phyloP scores from a whole-genome alignment of 2,797 vertebrate species.

The Enoplosus armatus region DNA sequence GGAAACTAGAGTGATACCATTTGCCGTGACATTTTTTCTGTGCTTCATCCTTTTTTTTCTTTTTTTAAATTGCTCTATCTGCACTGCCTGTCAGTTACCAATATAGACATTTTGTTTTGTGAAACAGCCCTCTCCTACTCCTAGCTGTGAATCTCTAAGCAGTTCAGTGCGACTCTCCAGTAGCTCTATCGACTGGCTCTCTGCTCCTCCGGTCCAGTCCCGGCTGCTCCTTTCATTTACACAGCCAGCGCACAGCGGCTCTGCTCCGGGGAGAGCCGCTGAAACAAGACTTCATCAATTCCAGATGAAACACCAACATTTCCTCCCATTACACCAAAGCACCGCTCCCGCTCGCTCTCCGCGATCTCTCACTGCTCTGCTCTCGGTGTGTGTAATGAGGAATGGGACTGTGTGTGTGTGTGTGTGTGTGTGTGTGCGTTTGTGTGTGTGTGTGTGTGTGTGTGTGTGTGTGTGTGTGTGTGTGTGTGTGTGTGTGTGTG shows the following conservation, averaged over 20 bases:
- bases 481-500: conserved; percentile 41
- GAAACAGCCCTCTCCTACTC: conserved; percentile 44
- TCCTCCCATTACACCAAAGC: conserved; percentile 85
- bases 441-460: conserved; percentile 52
- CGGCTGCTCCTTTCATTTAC: conserved; percentile 79
- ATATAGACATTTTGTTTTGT: conserved; percentile 53
- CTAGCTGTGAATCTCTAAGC: conserved; percentile 56
- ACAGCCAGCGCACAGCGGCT: conserved; percentile 71
- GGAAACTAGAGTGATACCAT: conserved; percentile 15
- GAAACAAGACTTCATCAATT: conserved; percentile 89
- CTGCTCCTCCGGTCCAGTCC: conserved; percentile 68
- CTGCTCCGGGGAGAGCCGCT: conserved; percentile 80
- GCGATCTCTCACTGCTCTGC: conserved; percentile 75
- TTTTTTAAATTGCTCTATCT: conserved; percentile 24
- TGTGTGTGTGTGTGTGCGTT: conserved; percentile 39
- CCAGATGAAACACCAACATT: conserved; percentile 89
- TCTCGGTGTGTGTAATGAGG: conserved; percentile 79
- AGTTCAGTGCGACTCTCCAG: conserved; percentile 67
- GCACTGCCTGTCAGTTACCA: conserved; percentile 34
- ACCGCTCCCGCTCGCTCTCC: conserved; percentile 72
- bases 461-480: too few relatives aligned
- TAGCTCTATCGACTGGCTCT: conserved; percentile 73
- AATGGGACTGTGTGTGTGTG: conserved; percentile 66
- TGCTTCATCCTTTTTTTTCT: conserved; percentile 20
- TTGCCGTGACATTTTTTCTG: neutral